Conservation (phyloP, 2,888 invertebrate species). For the Cheilosia variabilis region DNA sequence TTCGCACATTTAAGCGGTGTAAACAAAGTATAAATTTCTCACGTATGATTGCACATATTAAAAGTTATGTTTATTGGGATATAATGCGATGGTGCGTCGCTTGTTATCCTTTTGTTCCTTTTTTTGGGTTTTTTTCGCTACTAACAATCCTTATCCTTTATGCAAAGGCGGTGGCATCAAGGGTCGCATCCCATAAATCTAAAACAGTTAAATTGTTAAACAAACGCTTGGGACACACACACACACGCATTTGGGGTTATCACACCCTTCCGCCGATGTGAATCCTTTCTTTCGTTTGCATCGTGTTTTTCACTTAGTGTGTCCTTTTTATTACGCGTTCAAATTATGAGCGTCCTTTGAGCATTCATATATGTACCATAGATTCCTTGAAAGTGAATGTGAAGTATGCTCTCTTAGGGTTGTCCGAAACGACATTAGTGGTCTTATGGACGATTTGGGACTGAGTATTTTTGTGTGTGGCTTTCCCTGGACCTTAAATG, state of each 20-base stretch:
- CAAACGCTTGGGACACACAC: constrained; percentile 60
- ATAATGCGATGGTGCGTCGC: constrained; percentile 74
- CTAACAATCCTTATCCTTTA: constrained; percentile 51
- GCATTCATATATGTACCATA: constrained; percentile 28
- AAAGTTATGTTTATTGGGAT: constrained; percentile 76
- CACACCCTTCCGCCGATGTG: constrained; percentile 70
- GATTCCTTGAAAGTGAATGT: constrained; percentile 19
- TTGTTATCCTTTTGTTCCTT: constrained; percentile 69
- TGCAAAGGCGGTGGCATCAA: constrained; percentile 57
- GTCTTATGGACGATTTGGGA: constrained; percentile 69
- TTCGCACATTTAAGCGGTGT: constrained; percentile 66
- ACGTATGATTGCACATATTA: constrained; percentile 77
- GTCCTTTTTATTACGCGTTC: constrained; percentile 69
- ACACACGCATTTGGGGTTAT: constrained; percentile 58
- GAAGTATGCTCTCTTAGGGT: constrained; percentile 51
- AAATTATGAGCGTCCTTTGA: constrained; percentile 72
- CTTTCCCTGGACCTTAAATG: constrained; percentile 25
- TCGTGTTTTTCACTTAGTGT: constrained; percentile 54
- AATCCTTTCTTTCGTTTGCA: constrained; percentile 60
- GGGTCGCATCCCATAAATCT: constrained; percentile 72
- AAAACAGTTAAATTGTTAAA: constrained; percentile 73
- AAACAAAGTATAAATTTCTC: constrained; percentile 76
- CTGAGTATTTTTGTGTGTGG: constrained; percentile 12
- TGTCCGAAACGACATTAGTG: constrained; percentile 67
- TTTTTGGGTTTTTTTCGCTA: neutral